Evolutionary conservation across 2,113 vertebrate species (phyloP), one percentile per base, ranked within the genome.

Genomic region (Odontophorus gujanensis): DNA sequence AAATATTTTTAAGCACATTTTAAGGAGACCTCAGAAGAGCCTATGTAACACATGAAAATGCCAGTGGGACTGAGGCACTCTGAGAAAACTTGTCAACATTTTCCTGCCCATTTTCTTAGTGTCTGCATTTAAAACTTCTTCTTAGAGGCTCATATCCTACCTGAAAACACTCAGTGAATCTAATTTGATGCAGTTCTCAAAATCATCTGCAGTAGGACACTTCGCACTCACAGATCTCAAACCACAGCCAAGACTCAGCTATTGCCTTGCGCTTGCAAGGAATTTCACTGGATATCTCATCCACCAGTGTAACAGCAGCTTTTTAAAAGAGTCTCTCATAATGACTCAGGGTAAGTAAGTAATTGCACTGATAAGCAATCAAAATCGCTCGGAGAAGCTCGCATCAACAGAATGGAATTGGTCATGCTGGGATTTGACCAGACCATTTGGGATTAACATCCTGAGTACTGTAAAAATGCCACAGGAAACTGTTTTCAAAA

Each of bases 401-500:
- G 8, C 1, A 1, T 95, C 87, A 95, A 45, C 1, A 6, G 92
- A 89, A 96, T 77, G 84, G 92, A 95, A 91, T 19, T 71, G 67
- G 53, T 89, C 81, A 77, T 0, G 0, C 28, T 96, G 84, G 92
- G 87, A 80, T 87, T 4, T 28, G 55, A 87, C 95, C 91, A 93
- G 75, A 42, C 11, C 72, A 59, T 71, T 79, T 80, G 81, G 94
- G 75, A 95, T 95, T 87, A 95, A 87, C 85, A 87, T 59, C 81
- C 92, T 76, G 72, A 82, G 58, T 59, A 55, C 5, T 59, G 85
- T 32, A 80, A 50, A 85, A 86, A 67, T 76, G 42, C 30, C 77
- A 66, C 13, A 2, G 58, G 78, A 91, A 76, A 72, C 57, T 45
- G 53, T 71, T 63, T 40, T 18, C 12, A 62, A 81, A 26, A 57